These are phyloP conservation scores for Morus bassanus DNA, from an alignment of 2,797 vertebrate genomes.

Conservation along the genomic window DNA sequence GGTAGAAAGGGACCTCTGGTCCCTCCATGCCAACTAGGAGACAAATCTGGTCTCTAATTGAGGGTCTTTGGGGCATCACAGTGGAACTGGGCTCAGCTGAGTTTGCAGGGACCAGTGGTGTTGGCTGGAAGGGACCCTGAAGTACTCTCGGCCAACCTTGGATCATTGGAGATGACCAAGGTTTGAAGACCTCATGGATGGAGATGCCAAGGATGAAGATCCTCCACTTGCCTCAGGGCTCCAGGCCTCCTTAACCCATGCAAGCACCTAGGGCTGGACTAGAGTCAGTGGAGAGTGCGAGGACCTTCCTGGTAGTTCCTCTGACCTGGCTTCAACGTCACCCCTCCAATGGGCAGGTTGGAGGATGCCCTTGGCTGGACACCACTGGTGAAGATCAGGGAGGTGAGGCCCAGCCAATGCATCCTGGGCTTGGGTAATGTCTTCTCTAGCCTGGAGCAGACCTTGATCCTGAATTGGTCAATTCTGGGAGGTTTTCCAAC, in stretches of 20 bases:
- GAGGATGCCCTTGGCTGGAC: background rate
- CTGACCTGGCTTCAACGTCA: background rate
- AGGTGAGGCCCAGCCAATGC: background rate
- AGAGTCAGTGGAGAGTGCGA: fast-evolving
- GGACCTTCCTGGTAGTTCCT: background rate
- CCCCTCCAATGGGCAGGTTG: background rate
- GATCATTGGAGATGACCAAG: background rate
- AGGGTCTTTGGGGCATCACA: background rate
- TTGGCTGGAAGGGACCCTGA: background rate
- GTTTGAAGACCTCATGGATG: background rate
- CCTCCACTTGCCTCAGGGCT: background rate
- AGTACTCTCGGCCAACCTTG: background rate
- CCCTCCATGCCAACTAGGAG: background rate
- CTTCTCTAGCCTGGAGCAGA: background rate
- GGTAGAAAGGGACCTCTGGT: background rate
- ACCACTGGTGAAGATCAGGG: background rate
- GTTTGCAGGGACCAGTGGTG: fast-evolving
- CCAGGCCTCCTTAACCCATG: background rate
- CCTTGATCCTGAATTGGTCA: background rate
- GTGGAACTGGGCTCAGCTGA: background rate
- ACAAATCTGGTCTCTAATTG: background rate
- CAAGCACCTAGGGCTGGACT: background rate
- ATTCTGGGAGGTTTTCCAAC: background rate
- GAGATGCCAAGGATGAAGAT: background rate
- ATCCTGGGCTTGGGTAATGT: background rate